A percentile compares a stretch with the other conserved stretches of the same genome.
These are phyloP conservation scores for Psilopogon haemacephalus DNA, from an alignment of 2,113 vertebrate genomes.

Conservation along the genomic window DNA sequence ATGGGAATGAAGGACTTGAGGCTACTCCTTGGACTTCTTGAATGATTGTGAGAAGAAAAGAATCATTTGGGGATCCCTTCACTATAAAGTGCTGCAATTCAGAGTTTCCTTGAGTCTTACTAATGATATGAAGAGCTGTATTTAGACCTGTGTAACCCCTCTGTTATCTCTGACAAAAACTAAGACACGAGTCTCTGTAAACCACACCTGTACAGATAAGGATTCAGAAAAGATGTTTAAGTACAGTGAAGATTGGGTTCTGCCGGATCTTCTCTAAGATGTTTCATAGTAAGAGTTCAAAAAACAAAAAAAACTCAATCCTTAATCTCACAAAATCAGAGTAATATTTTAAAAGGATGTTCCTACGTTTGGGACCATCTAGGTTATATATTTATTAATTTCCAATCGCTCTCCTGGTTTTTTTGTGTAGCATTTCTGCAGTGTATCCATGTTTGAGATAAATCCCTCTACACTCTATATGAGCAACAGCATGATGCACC, in stretches of 20 bases:
- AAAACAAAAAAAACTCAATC: background rate
- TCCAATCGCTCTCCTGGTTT: background rate
- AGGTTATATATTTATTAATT: background rate
- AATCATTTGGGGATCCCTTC: conserved; percentile 66
- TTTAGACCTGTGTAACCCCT: background rate
- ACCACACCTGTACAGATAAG: background rate
- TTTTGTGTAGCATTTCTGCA: background rate
- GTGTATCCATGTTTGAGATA: background rate
- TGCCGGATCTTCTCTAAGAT: background rate
- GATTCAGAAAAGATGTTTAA: conserved; percentile 7
- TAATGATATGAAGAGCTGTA: conserved; percentile 28
- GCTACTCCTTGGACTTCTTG: conserved; percentile 63
- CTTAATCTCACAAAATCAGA: background rate
- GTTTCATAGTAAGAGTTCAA: background rate
- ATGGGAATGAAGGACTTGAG: conserved; percentile 66
- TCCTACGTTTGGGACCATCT: background rate
- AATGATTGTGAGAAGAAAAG: conserved; percentile 70
- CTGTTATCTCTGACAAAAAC: conserved; percentile 50
- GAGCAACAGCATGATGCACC: background rate
- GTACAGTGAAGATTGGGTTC: background rate
- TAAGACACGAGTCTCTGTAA: background rate
- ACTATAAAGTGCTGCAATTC: conserved; percentile 53
- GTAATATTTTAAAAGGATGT: background rate
- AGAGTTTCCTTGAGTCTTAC: background rate
- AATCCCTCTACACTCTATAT: accelerated